Percentiles rank a stretch among this genome's conserved stretches.
Evolutionary conservation across 2,113 vertebrate species (phyloP).

Genomic region (Poicephalus meyeri): DNA sequence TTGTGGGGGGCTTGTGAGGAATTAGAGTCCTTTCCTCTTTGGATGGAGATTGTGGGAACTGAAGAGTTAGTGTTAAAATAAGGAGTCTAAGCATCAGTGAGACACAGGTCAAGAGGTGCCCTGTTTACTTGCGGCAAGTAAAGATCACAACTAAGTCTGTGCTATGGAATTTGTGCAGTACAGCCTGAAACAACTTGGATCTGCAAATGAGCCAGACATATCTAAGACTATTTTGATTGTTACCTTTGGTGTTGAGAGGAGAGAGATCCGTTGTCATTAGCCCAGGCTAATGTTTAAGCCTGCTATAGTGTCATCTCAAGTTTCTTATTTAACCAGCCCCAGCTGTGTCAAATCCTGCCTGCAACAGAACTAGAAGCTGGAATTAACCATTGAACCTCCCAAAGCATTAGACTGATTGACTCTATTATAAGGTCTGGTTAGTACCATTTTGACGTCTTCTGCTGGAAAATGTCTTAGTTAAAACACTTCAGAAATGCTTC

Average conservation of each 20-base stretch:
- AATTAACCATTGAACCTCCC: conserved; percentile 34
- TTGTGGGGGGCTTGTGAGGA: conserved; percentile 28
- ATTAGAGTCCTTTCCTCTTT: background rate
- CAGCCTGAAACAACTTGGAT: background rate
- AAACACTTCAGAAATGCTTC: background rate
- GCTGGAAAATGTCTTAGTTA: conserved; percentile 6
- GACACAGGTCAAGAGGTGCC: background rate
- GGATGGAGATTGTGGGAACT: background rate
- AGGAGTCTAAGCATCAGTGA: background rate
- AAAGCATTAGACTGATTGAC: background rate
- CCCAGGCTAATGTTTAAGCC: background rate
- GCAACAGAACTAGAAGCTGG: background rate
- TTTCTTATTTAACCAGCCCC: conserved; percentile 51
- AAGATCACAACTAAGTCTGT: background rate
- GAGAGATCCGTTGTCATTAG: background rate
- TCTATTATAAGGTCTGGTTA: background rate
- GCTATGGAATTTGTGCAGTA: background rate
- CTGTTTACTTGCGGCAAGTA: background rate
- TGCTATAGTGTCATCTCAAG: conserved; percentile 24
- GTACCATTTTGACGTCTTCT: conserved; percentile 6
- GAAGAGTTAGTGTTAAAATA: background rate
- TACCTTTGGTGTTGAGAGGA: conserved; percentile 7
- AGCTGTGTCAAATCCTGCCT: conserved; percentile 33
- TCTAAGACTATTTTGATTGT: background rate
- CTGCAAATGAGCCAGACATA: background rate